These are phyloP conservation scores for Eutrigla gurnardus DNA, from an alignment of 2,797 vertebrate genomes.

Conservation along the genomic window DNA sequence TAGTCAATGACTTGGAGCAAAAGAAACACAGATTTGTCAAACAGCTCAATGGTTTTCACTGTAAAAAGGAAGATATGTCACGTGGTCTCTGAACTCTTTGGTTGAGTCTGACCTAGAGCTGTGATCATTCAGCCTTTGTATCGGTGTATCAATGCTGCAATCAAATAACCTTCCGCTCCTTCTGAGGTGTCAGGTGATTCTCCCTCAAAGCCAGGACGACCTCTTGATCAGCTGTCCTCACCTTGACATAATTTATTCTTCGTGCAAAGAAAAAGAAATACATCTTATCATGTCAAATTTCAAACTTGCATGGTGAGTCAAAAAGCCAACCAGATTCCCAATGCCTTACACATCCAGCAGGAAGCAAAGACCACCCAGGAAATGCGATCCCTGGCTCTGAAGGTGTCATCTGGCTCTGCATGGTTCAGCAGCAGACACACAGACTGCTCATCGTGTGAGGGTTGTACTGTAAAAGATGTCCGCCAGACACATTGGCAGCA, in stretches of 20 bases:
- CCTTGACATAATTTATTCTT: background rate
- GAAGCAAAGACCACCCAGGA: conserved; percentile 53
- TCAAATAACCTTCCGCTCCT: background rate
- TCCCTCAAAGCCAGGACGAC: background rate
- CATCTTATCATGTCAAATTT: conserved; percentile 1
- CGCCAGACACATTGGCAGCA: conserved; percentile 83
- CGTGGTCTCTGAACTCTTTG: conserved; percentile 28
- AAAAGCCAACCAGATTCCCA: background rate
- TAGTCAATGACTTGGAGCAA: conserved; percentile 8
- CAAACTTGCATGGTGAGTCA: conserved; percentile 1
- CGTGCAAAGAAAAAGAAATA: background rate
- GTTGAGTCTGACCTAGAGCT: conserved; percentile 6
- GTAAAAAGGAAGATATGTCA: background rate
- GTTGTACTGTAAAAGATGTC: conserved; percentile 80
- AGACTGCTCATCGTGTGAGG: conserved; percentile 69
- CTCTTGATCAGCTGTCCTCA: conserved; percentile 1
- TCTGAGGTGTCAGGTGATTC: background rate
- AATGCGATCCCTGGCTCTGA: conserved; percentile 62
- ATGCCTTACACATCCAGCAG: conserved; percentile 49
- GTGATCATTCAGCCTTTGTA: conserved; percentile 23
- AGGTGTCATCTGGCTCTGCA: conserved; percentile 74
- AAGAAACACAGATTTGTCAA: conserved; percentile 26
- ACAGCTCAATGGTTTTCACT: conserved; percentile 7
- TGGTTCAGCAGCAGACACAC: conserved; percentile 72
- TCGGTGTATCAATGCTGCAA: conserved; percentile 4